phyloP scores from a whole-genome alignment of 2,113 vertebrate species.

The Trochalopteron elliotii region DNA sequence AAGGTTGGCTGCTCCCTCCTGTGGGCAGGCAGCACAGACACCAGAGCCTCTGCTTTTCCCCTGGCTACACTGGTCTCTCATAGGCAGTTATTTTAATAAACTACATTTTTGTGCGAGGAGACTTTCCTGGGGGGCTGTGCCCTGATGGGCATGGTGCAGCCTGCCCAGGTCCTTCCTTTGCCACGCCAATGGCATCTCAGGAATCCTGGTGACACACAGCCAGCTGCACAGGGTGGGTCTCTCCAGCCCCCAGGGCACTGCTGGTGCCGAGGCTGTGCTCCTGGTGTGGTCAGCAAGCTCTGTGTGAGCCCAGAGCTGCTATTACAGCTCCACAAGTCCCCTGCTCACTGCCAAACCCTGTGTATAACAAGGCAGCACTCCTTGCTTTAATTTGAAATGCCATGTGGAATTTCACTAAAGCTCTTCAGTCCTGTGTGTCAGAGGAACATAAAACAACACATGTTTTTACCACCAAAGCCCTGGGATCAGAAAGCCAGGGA shows the following conservation, averaged over 20 bases:
- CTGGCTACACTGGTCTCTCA: not conserved
- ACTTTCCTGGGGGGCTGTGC: not conserved
- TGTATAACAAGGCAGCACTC: not conserved
- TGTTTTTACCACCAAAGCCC: not conserved
- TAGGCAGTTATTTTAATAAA: not conserved
- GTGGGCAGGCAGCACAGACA: not conserved
- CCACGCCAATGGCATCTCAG: not conserved
- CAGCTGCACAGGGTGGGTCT: fast-evolving
- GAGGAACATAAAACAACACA: not conserved
- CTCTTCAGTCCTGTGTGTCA: not conserved
- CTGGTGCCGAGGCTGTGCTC: not conserved
- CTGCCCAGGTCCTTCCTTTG: not conserved
- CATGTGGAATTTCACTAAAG: not conserved
- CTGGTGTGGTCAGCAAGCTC: not conserved
- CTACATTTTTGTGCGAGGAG: not conserved
- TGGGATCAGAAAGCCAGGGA: not conserved
- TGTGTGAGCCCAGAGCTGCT: not conserved
- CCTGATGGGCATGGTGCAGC: fast-evolving
- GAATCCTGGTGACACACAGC: not conserved
- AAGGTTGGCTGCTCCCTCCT: not conserved
- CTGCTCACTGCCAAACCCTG: not conserved
- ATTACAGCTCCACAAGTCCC: not conserved
- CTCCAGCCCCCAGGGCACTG: not conserved
- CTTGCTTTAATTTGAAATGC: not conserved
- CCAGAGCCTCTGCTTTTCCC: not conserved